Base-by-base conservation (phyloP, 2,797 vertebrate species). In the Dendrocincla fuliginosa region DNA sequence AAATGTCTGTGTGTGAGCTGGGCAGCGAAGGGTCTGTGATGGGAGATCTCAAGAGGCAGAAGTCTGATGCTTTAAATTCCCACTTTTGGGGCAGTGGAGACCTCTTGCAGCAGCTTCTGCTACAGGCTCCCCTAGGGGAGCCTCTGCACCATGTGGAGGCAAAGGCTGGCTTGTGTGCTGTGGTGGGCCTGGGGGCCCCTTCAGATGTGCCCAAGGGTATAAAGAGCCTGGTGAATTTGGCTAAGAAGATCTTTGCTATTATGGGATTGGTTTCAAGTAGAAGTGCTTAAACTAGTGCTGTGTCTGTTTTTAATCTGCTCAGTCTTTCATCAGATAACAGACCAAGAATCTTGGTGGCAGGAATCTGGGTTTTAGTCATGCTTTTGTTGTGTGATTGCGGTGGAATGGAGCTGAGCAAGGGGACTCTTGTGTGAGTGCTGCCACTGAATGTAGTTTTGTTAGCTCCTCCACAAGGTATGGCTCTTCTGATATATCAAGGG, bases 281-380 rank as follows among this genome's bases (percentile, higher is more conserved):
- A 89, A 67, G 39, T 35, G 28, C 41, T 83, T 85, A 74, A 80
- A 61, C 39, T 50, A 90, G 47, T 8, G 8, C 16, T 63, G 30
- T 22, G 30, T 77, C 83, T 92, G 55, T 27, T 82, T 92, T 92
- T 67, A 42, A 44, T 74, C 68, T 89, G 59, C 33, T 25, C 28
- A 76, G 5, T 73, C 44, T 76, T 92, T 76, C 20, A 69, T 81
- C 75, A 81, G 65, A 56, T 77, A 80, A 79, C 47, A 67, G 75
- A 44, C 52, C 52, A 63, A 87, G 75, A 37, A 65, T 9, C 23
- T 70, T 32, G 17, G 70, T 92, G 77, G 70, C 65, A 82, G 64
- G 70, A 93, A 50, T 87, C 46, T 65, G 37, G 22, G 39, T 53
- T 95, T 92, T 70, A 83, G 56, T 74, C 18, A 18, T 35, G 42